phyloP scores from a whole-genome alignment of 2,113 vertebrate species.

The Brevimyrus niger region DNA sequence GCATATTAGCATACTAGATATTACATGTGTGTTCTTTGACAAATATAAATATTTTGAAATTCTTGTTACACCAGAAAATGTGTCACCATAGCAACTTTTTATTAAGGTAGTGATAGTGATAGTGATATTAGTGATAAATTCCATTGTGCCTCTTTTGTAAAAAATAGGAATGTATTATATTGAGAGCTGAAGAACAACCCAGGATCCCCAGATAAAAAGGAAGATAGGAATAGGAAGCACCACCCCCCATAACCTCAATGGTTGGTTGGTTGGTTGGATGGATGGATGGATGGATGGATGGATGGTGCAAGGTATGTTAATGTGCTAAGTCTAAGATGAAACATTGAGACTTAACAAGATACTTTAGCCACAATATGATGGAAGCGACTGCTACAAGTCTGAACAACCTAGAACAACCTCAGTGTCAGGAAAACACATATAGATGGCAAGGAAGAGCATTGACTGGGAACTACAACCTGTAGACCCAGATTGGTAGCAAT shows the following conservation, averaged over 20 bases:
- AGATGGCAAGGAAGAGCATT: not conserved
- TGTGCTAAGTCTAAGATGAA: not conserved
- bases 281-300: no score
- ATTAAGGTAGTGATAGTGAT: not conserved
- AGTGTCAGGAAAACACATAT: not conserved
- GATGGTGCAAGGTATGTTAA: not conserved
- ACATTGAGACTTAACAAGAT: not conserved
- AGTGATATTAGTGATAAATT: not conserved
- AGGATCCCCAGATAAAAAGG: not conserved
- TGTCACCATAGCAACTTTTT: conserved; percentile 1
- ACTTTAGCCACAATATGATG: not conserved
- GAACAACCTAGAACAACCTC: not conserved
- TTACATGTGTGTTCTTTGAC: not conserved
- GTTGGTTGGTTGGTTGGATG: not conserved
- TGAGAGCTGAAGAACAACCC: not conserved
- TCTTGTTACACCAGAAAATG: not conserved
- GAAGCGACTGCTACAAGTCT: not conserved
- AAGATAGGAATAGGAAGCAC: not conserved
- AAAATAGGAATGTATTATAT: not conserved
- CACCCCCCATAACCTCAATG: not conserved
- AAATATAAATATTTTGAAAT: not conserved
- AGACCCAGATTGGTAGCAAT: not conserved
- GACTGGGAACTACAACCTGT: not conserved
- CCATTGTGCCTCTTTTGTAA: not conserved
- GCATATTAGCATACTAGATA: not conserved